phyloP scores from a whole-genome alignment of 1,140 invertebrate species.

The Drosophila sturtevanti region DNA sequence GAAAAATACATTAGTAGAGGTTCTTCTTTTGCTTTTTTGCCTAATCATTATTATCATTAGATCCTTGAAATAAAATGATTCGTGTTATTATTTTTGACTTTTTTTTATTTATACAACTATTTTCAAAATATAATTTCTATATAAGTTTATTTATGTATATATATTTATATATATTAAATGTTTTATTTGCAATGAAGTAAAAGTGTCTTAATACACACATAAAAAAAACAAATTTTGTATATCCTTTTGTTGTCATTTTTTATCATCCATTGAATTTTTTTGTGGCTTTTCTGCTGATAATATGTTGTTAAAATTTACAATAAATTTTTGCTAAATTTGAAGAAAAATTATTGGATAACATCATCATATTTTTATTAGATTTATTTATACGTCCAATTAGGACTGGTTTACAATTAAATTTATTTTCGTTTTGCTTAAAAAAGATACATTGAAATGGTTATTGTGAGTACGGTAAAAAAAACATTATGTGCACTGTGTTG shows the following conservation, averaged over 20 bases:
- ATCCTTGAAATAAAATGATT: constrained; percentile 18
- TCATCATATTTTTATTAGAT: constrained; percentile 37
- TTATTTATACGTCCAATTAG: constrained; percentile 56
- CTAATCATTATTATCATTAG: constrained; percentile 5
- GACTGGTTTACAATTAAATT: constrained; percentile 40
- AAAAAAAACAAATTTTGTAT: background rate
- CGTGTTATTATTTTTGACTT: constrained; percentile 59
- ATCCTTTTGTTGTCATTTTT: background rate
- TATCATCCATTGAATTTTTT: background rate
- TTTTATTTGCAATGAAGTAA: constrained; percentile 1
- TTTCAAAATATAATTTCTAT: constrained; percentile 74
- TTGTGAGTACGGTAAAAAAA: constrained; percentile 36
- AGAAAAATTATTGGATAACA: constrained; percentile 39
- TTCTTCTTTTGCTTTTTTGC: constrained; percentile 12
- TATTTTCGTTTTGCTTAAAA: constrained; percentile 30
- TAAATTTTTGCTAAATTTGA: constrained; percentile 58
- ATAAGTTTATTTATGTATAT: constrained; percentile 57
- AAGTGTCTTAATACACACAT: background rate
- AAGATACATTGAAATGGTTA: constrained; percentile 27
- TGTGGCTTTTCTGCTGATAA: constrained; percentile 43
- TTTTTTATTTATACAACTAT: constrained; percentile 74
- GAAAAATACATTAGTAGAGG: constrained; percentile 59
- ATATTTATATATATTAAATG: constrained; percentile 29
- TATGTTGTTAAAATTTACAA: constrained; percentile 52
- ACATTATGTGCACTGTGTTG: constrained; percentile 43